Evolutionary conservation across 2,888 invertebrate species (phyloP).

Genomic region (Pristionchus japonicus): DNA sequence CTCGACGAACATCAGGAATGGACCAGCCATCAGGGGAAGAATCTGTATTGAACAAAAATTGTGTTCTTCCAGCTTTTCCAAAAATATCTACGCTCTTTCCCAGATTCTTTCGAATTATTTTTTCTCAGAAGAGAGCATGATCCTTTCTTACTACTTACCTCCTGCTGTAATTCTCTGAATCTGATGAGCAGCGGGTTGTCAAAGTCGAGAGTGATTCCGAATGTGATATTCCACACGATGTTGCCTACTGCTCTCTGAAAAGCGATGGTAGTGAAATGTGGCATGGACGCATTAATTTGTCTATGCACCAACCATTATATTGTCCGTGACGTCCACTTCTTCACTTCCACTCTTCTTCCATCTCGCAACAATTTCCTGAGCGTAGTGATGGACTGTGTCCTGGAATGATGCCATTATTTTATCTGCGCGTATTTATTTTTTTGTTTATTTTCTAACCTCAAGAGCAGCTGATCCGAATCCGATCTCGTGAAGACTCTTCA

Average conservation of each 20-base stretch:
- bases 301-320: conserved; percentile 19
- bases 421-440: background rate
- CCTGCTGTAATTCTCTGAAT: conserved; percentile 16
- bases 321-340: background rate
- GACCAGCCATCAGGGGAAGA: conserved; percentile 3
- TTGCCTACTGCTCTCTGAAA: conserved; percentile 31
- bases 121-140: no score
- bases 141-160: no score
- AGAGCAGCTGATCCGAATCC: conserved; percentile 13
- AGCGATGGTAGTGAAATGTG: background rate
- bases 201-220: conserved; percentile 20
- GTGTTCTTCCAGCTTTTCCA: no score
- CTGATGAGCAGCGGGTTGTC: conserved; percentile 1
- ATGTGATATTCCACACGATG: conserved; percentile 37
- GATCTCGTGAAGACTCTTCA: no score
- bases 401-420: background rate
- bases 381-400: no score
- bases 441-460: background rate
- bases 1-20: conserved; percentile 8
- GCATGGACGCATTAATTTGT: background rate
- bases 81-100: no score
- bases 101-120: no score
- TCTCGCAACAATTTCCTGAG: background rate
- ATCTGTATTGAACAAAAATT: no score
- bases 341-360: conserved; percentile 16